Base-by-base conservation (phyloP, 2,797 vertebrate genomes). In the Platyrinchus mystaceus region DNA sequence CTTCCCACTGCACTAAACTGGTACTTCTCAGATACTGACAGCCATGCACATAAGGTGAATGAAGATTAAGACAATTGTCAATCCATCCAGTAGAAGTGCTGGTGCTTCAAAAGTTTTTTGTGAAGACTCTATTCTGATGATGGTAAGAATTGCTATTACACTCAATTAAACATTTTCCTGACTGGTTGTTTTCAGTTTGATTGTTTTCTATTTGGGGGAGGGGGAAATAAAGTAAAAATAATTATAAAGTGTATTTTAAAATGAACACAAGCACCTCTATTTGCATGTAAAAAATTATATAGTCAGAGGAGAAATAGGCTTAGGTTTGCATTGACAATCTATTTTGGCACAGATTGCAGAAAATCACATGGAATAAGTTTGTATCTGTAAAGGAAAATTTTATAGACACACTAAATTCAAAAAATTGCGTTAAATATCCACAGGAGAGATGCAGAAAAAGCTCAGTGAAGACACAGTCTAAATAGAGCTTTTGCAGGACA, bases 31-130 rank as follows among this genome's bases (percentile, higher is more conserved):
- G 59, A 79, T 90, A 79, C 77, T 94, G 91, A 96, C 91, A 94
- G 87, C 80, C 85, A 69, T 78, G 83, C 63, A 90, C 94, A 94
- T 94, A 94, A 92, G 93, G 95, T 96, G 88, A 96, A 94, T 84
- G 60, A 94, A 94, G 67, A 96, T 22, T 90, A 74, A 96, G 88
- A 88, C 77, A 91, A 95, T 93, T 94, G 80, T 93, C 95, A 96
- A 68, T 95, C 80, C 90, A 88, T 81, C 58, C n/a, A 4, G 69
- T 75, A 92, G 53, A 90, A 88, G 67, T 90, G 90, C 87, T 91
- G 47, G 77, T 94, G 39, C 71, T 87, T 95, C 63, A n/a, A 78
- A 94, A 77, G 74, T 87, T 94, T 87, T 89, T 58, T 83, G 55
- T 79, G 62, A 43, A 84, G 80, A 52, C 28, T 86, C 21, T 76